Evolutionary conservation across 2,797 vertebrate species (phyloP).

Genomic region (Bucorvus abyssinicus): DNA sequence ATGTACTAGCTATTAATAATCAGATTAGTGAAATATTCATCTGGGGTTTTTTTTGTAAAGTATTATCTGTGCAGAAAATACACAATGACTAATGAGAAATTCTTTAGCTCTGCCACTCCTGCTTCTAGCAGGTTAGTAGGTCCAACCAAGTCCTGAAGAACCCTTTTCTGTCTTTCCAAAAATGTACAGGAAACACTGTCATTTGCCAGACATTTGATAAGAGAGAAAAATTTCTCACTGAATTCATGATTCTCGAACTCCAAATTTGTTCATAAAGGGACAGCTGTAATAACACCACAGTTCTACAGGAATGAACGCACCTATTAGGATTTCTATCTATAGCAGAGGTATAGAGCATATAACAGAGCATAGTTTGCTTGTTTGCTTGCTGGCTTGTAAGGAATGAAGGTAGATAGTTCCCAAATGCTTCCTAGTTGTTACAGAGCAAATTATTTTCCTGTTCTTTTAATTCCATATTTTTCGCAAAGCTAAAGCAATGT

Average conservation of each 20-base stretch:
- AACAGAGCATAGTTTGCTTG: background rate
- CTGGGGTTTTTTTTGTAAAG: background rate
- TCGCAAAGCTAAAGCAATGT: background rate
- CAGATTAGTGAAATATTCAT: background rate
- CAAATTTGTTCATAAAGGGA: background rate
- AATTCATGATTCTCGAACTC: background rate
- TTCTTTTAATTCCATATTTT: background rate
- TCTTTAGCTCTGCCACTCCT: background rate
- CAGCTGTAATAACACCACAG: background rate
- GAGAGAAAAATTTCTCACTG: background rate
- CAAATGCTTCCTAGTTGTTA: background rate
- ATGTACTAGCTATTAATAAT: background rate
- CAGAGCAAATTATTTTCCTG: background rate
- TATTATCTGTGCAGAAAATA: background rate
- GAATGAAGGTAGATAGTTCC: background rate
- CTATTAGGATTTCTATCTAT: background rate
- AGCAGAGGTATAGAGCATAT: background rate
- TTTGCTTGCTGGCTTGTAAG: background rate
- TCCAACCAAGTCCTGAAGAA: background rate
- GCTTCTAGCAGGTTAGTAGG: background rate
- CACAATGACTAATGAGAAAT: background rate
- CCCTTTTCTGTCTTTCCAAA: background rate
- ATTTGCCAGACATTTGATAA: background rate
- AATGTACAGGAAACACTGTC: background rate
- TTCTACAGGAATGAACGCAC: background rate